Conservation (phyloP, 2,888 invertebrate genomes). For the Drosophila gaucha region DNA sequence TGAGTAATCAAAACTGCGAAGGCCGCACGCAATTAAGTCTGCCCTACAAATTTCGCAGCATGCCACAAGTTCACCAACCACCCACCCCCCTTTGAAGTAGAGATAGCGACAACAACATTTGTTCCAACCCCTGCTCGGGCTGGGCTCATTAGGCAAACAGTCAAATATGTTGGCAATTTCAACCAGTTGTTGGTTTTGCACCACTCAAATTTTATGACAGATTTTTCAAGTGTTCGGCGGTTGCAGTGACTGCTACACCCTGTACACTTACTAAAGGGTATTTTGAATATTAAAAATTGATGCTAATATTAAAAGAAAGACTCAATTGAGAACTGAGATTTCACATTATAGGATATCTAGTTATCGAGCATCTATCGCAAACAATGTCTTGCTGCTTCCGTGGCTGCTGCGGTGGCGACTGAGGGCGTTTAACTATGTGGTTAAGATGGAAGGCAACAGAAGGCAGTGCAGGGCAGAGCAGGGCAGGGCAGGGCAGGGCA, state of each 20-base stretch:
- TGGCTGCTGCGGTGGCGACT: slow-evolving; percentile 44
- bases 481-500: background rate
- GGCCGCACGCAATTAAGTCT: slow-evolving; percentile 40
- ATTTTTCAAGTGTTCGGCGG: slow-evolving; percentile 73
- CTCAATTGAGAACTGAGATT: background rate
- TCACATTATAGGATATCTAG: slow-evolving; percentile 7
- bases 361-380: background rate
- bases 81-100: slow-evolving; percentile 13
- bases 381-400: slow-evolving; percentile 18
- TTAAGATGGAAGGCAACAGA: slow-evolving; percentile 25
- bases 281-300: background rate
- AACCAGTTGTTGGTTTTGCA: slow-evolving; percentile 71
- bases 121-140: slow-evolving; percentile 29
- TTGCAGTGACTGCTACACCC: slow-evolving; percentile 31
- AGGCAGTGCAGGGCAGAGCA: background rate
- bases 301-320: no score
- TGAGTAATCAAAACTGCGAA: slow-evolving; percentile 80
- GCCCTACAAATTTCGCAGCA: slow-evolving; percentile 30
- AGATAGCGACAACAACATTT: slow-evolving; percentile 13
- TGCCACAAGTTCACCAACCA: slow-evolving; percentile 11
- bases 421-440: slow-evolving; percentile 46
- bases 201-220: slow-evolving; percentile 73
- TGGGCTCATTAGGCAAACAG: slow-evolving; percentile 73
- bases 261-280: background rate
- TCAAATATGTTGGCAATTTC: slow-evolving; percentile 79